Conservation (phyloP, 2,797 vertebrate species). For the Paratrypauchen microcephalus region DNA sequence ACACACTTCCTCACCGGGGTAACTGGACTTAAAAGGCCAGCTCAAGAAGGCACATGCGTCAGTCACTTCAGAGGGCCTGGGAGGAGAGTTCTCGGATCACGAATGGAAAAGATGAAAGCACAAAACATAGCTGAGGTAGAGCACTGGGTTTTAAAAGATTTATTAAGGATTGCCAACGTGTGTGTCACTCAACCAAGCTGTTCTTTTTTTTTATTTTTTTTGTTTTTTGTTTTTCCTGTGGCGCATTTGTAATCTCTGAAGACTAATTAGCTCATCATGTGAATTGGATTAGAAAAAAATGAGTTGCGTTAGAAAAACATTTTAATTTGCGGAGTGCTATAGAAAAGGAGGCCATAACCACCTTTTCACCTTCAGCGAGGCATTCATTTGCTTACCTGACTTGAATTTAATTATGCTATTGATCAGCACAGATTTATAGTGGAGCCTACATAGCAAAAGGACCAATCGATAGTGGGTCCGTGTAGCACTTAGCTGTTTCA, state of each 20-base stretch:
- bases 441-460: background rate
- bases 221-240: conserved; percentile 27
- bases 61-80: conserved; percentile 57
- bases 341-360: background rate
- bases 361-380: conserved; percentile 6
- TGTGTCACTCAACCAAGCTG: conserved; percentile 38
- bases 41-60: conserved; percentile 56
- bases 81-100: conserved; percentile 37
- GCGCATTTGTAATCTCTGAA: conserved; percentile 7
- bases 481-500: conserved; percentile 2
- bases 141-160: conserved; percentile 60
- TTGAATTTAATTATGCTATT: conserved; percentile 14
- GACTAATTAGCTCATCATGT: conserved; percentile 17
- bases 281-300: conserved; percentile 20
- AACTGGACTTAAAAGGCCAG: conserved; percentile 69
- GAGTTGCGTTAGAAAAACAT: background rate
- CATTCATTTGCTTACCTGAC: conserved; percentile 13
- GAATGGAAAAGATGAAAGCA: conserved; percentile 52
- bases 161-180: conserved; percentile 51
- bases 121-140: conserved; percentile 61
- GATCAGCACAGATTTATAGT: conserved; percentile 7
- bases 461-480: conserved; percentile 2
- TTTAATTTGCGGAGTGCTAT: background rate
- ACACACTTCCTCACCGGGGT: conserved; percentile 35
- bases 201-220: conserved; percentile 24